These are phyloP conservation scores for Apodemia zela DNA, from an alignment of 2,888 invertebrate genomes.

Conservation along the genomic window DNA sequence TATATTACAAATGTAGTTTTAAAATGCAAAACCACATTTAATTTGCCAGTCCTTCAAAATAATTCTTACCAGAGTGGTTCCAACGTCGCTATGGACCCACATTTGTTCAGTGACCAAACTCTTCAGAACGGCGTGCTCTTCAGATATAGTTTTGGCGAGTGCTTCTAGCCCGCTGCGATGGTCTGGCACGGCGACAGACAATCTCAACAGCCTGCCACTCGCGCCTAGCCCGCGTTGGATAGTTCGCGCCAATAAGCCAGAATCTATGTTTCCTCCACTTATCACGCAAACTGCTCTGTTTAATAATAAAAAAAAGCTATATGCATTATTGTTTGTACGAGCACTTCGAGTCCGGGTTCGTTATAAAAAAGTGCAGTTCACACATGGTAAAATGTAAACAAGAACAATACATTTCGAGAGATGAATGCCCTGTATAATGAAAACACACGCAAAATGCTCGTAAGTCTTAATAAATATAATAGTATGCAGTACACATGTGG, in stretches of 20 bases:
- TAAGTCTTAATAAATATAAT: no score
- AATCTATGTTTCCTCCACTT: constrained; percentile 91
- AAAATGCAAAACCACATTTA: no score
- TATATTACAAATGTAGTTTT: no score
- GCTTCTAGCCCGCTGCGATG: constrained; percentile 87
- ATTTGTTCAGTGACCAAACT: constrained; percentile 68
- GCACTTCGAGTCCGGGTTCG: not conserved
- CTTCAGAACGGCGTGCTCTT: constrained; percentile 60
- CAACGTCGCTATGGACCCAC: constrained; percentile 66
- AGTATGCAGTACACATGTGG: no score
- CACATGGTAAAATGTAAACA: no score
- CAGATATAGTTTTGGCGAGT: constrained; percentile 64
- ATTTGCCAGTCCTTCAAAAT: not conserved
- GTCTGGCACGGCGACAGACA: constrained; percentile 86
- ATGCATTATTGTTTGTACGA: not conserved
- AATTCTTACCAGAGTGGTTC: constrained; percentile 58
- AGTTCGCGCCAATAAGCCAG: constrained; percentile 86
- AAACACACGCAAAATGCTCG: no score
- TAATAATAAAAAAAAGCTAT: not conserved
- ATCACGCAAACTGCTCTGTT: constrained; percentile 86
- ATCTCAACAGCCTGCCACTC: constrained; percentile 85
- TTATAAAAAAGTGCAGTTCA: no score
- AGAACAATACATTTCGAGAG: no score
- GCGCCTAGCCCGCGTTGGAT: constrained; percentile 89
- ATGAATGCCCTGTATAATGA: no score